Conservation (phyloP, 2,113 vertebrate species). For the Cynocephalus volans region DNA sequence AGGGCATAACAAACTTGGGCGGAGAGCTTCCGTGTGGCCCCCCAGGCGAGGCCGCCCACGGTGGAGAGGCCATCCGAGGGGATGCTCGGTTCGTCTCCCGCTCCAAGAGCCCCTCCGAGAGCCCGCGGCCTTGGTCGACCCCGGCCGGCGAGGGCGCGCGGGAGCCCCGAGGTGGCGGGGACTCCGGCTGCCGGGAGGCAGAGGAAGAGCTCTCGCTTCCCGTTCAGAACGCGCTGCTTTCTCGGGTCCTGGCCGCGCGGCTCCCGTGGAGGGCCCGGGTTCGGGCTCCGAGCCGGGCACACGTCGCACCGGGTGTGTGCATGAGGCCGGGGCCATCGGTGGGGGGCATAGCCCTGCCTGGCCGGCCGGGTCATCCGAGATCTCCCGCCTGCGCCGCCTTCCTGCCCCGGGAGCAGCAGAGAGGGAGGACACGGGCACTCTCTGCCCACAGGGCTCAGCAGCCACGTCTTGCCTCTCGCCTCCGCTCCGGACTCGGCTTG, state of each 20-base stretch:
- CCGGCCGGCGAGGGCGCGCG: neutral
- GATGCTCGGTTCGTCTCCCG: conserved; percentile 19
- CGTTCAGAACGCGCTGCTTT: neutral
- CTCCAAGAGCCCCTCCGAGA: neutral
- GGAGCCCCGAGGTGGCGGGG: conserved; percentile 34
- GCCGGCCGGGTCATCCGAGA: neutral
- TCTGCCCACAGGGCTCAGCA: conserved; percentile 39
- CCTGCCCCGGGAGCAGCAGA: neutral
- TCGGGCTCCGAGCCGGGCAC: neutral
- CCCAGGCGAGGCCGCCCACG: conserved; percentile 79
- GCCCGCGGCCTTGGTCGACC: conserved; percentile 37
- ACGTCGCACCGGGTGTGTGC: neutral
- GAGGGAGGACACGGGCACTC: neutral
- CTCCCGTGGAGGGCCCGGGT: neutral
- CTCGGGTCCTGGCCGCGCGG: neutral
- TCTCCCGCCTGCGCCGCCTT: neutral
- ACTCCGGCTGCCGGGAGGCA: conserved; percentile 27
- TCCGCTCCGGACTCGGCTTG: conserved; percentile 8
- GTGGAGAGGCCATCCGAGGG: conserved; percentile 70
- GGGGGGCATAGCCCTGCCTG: neutral
- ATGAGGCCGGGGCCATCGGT: neutral
- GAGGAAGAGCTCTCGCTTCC: conserved; percentile 22
- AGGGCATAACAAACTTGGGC: conserved; percentile 82
- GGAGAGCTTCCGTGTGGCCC: conserved; percentile 83
- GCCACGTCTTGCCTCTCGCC: neutral